phyloP scores from a whole-genome alignment of 1,140 invertebrate genomes.

The Drosophila varians region DNA sequence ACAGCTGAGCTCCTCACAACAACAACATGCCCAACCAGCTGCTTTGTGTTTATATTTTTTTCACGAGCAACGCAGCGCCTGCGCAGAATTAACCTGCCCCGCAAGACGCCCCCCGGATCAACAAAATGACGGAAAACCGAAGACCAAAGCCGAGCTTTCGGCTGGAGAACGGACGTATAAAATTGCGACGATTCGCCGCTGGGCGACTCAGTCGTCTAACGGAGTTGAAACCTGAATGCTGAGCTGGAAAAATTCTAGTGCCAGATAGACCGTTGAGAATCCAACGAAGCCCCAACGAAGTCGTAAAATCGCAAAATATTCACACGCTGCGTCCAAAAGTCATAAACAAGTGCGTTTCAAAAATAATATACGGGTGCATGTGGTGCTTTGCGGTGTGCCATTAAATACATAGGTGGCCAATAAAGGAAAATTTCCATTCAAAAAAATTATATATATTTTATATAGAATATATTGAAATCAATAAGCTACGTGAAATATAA shows the following conservation, averaged over 20 bases:
- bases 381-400: constrained; percentile 10
- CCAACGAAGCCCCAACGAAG: constrained; percentile 18
- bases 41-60: constrained; percentile 80
- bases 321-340: constrained; percentile 16
- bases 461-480: background rate
- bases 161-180: constrained; percentile 57
- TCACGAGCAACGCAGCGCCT: constrained; percentile 29
- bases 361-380: constrained; percentile 13
- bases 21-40: constrained; percentile 43
- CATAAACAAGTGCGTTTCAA: constrained; percentile 54
- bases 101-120: background rate
- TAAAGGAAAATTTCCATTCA: background rate
- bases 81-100: constrained; percentile 32
- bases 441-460: background rate
- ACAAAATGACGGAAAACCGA: constrained; percentile 18
- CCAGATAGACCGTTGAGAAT: constrained; percentile 22
- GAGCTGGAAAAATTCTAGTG: constrained; percentile 62
- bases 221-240: constrained; percentile 59
- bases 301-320: constrained; percentile 33
- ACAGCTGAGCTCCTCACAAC: constrained; percentile 57
- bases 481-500: background rate
- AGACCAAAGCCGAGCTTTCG: constrained; percentile 64
- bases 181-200: constrained; percentile 54
- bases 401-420: background rate
- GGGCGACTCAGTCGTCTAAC: constrained; percentile 73